These are phyloP conservation scores for Helicoverpa zea DNA, from an alignment of 1,140 invertebrate genomes.

Conservation along the genomic window DNA sequence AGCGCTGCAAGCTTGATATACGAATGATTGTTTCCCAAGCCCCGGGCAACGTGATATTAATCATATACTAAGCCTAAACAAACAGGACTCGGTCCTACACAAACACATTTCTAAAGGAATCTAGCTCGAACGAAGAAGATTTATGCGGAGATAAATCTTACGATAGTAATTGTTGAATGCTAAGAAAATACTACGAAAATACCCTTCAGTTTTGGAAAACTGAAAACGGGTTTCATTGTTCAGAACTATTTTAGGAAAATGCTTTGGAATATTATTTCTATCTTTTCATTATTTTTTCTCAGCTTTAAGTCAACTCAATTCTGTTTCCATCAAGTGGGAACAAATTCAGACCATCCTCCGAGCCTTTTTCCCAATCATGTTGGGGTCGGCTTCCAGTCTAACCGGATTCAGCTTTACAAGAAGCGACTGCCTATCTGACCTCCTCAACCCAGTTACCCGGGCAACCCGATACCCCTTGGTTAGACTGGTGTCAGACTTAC, in stretches of 20 bases:
- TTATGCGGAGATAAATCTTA: slow-evolving; percentile 20
- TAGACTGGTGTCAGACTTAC: no score
- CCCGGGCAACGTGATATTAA: slow-evolving; percentile 20
- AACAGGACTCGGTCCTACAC: slow-evolving; percentile 15
- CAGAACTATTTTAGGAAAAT: background rate
- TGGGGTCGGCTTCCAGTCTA: no score
- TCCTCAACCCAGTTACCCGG: no score
- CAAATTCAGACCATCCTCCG: no score
- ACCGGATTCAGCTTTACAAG: no score
- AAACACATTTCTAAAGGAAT: slow-evolving; percentile 38
- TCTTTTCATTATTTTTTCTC: background rate
- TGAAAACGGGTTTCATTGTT: background rate
- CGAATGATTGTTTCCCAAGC: slow-evolving; percentile 20
- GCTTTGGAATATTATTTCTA: no score
- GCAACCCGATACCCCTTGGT: no score
- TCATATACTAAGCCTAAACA: slow-evolving; percentile 34
- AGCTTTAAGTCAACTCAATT: background rate
- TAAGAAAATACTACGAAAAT: slow-evolving; percentile 6
- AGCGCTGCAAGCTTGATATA: slow-evolving; percentile 23
- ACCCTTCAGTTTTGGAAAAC: background rate
- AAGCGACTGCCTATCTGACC: no score
- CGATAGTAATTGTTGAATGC: slow-evolving; percentile 22
- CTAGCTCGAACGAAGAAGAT: slow-evolving; percentile 28
- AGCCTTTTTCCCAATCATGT: no score
- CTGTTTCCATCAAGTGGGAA: no score